These are phyloP conservation scores for Pterocles gutturalis DNA, from an alignment of 2,113 vertebrate species.

Conservation along the genomic window DNA sequence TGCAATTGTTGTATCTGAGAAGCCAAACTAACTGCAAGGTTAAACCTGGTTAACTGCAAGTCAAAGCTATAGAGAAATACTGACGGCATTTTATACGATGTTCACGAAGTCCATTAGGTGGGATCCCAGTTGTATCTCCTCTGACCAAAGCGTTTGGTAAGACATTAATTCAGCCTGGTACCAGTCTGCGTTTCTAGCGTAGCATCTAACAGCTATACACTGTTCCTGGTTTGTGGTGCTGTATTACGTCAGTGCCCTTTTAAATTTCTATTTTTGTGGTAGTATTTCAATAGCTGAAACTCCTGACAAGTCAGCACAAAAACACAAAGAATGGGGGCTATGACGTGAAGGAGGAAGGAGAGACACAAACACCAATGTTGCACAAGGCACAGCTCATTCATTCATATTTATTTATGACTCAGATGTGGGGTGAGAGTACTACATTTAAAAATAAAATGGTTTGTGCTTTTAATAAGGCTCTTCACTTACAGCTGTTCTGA, in stretches of 20 bases:
- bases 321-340: neutral
- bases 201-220: neutral
- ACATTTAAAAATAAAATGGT: conserved; percentile 11
- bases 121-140: neutral
- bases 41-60: no score
- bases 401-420: conserved; percentile 6
- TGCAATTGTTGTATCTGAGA: neutral
- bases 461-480: conserved; percentile 40
- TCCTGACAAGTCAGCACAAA: neutral
- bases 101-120: neutral
- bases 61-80: neutral
- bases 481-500: conserved; percentile 3
- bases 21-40: neutral
- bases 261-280: neutral
- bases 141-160: neutral
- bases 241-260: neutral
- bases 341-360: neutral
- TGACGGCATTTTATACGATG: neutral
- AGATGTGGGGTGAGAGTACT: neutral
- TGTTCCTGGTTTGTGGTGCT: neutral
- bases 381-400: neutral
- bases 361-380: neutral
- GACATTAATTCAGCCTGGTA: neutral
- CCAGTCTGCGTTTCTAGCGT: neutral
- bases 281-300: neutral